These are phyloP conservation scores for Scatophagus argus DNA, from an alignment of 2,113 vertebrate genomes.

Conservation along the genomic window DNA sequence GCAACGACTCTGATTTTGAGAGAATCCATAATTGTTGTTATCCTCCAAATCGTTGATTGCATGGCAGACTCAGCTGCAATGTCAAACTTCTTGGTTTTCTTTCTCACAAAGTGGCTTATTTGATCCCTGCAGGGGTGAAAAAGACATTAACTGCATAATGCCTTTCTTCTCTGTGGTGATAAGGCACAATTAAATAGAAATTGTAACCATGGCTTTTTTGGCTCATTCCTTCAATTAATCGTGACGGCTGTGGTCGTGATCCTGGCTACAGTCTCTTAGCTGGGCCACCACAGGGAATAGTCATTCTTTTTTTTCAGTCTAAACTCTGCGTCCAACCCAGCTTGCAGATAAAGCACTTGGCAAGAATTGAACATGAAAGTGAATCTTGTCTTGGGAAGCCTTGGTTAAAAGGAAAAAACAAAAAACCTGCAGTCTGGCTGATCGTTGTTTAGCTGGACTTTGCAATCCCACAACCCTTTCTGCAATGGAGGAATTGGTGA, in stretches of 20 bases:
- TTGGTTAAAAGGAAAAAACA: slow-evolving; percentile 17
- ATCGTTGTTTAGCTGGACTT: slow-evolving; percentile 24
- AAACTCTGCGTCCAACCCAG: slow-evolving; percentile 37
- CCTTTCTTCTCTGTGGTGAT: slow-evolving; percentile 57
- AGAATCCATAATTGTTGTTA: slow-evolving; percentile 7
- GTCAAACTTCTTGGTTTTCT: slow-evolving; percentile 21
- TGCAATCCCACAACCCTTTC: slow-evolving; percentile 12
- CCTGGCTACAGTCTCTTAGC: slow-evolving; percentile 40
- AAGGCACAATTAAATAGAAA: slow-evolving; percentile 58
- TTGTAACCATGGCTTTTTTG: slow-evolving; percentile 43
- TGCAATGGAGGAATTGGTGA: slow-evolving; percentile 12
- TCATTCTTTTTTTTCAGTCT: slow-evolving; percentile 41
- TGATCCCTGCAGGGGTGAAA: slow-evolving; percentile 22
- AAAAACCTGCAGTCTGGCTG: slow-evolving; percentile 33
- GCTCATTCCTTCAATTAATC: slow-evolving; percentile 63
- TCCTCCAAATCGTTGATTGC: slow-evolving; percentile 14
- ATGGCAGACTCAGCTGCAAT: slow-evolving; percentile 21
- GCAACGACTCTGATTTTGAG: slow-evolving; percentile 24
- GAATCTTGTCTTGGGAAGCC: slow-evolving; percentile 36
- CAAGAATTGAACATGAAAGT: slow-evolving; percentile 49
- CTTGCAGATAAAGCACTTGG: slow-evolving; percentile 66
- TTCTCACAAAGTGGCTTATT: not conserved
- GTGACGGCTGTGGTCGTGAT: slow-evolving; percentile 58
- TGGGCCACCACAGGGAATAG: slow-evolving; percentile 45
- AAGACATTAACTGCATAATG: slow-evolving; percentile 22